These are phyloP conservation scores for Rhinopomastus cyanomelas DNA, from an alignment of 2,113 vertebrate genomes.

Conservation along the genomic window DNA sequence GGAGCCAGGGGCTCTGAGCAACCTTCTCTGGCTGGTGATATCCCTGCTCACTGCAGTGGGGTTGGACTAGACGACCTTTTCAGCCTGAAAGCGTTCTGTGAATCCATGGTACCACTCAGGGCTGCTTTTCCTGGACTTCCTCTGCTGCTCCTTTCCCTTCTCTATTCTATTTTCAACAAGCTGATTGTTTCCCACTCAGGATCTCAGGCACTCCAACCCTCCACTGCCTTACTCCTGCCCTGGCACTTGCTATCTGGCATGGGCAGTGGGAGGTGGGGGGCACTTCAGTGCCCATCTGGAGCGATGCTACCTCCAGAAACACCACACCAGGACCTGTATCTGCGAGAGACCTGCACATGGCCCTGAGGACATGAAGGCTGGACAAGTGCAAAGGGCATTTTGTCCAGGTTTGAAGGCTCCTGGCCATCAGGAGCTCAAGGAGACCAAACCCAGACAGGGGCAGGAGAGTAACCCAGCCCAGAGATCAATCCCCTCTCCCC, in stretches of 20 bases:
- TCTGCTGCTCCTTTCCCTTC: not conserved
- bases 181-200: not conserved
- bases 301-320: not conserved
- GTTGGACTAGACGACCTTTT: not conserved
- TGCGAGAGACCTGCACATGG: not conserved
- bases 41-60: not conserved
- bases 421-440: not conserved
- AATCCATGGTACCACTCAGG: not conserved
- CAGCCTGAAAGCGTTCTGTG: not conserved
- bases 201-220: not conserved
- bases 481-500: not conserved
- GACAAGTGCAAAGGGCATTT: not conserved
- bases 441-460: not conserved
- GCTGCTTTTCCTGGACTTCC: not conserved
- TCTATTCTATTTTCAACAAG: not conserved
- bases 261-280: not conserved
- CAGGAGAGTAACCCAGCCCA: not conserved
- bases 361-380: not conserved
- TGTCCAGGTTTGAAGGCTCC: not conserved
- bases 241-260: not conserved
- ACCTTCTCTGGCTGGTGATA: not conserved
- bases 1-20: not conserved
- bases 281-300: accelerated
- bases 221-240: not conserved
- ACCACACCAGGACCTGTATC: not conserved